Evolutionary conservation across 2,888 invertebrate species (phyloP).

Genomic region (Andrena bicolor): DNA sequence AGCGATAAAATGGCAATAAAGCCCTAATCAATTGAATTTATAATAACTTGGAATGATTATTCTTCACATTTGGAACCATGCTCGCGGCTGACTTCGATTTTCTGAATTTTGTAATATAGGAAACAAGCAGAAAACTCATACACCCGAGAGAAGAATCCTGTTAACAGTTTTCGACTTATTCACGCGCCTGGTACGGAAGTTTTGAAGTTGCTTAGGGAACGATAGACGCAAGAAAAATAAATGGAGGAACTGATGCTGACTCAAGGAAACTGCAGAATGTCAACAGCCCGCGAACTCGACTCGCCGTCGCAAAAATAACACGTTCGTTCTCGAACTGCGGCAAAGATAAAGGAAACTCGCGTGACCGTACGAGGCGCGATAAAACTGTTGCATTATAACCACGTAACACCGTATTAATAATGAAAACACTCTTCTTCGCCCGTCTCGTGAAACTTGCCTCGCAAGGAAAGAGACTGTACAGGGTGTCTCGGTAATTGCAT

Average conservation of each 20-base stretch:
- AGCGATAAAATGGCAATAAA: too few relatives aligned
- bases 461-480: background rate
- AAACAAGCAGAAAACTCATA: background rate
- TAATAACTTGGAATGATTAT: too few relatives aligned
- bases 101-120: too few relatives aligned
- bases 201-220: background rate
- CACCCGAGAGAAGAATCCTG: background rate
- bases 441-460: background rate
- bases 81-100: too few relatives aligned
- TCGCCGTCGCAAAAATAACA: slow-evolving; percentile 37
- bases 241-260: slow-evolving; percentile 4
- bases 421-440: background rate
- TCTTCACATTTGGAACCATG: too few relatives aligned
- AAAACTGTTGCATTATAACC: background rate
- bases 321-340: background rate
- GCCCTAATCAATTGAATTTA: too few relatives aligned
- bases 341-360: background rate
- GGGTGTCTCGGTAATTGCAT: background rate
- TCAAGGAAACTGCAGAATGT: slow-evolving; percentile 37
- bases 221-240: slow-evolving; percentile 22
- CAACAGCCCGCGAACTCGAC: slow-evolving; percentile 20
- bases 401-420: background rate
- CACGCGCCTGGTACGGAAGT: background rate
- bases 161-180: background rate
- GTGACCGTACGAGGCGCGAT: background rate